A percentile compares a stretch with the other conserved stretches of the same genome.
Evolutionary conservation across 2,888 invertebrate species (phyloP).

Genomic region (Gnatocerus cornutus): DNA sequence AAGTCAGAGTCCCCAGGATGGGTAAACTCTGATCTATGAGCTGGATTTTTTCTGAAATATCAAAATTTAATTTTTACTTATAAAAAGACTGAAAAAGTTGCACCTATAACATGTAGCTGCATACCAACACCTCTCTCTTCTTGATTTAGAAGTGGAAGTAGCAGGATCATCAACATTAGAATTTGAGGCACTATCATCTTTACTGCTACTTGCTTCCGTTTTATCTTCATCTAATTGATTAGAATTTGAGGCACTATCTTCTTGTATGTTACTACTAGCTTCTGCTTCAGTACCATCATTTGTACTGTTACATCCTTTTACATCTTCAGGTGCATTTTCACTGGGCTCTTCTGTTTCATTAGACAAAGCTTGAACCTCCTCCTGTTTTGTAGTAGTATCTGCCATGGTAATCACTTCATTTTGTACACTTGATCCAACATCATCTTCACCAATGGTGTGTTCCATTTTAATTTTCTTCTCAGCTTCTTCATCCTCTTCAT

Average conservation of each 20-base stretch:
- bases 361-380: conserved; percentile 1
- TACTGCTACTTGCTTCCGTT: conserved; percentile 3
- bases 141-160: conserved; percentile 41
- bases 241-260: neutral
- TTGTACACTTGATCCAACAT: neutral
- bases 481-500: conserved; percentile 16
- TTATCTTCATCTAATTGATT: neutral
- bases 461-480: conserved; percentile 31
- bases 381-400: neutral
- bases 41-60: conserved; percentile 75
- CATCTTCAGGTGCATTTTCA: conserved; percentile 4
- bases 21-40: conserved; percentile 75
- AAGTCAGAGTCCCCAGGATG: conserved; percentile 80
- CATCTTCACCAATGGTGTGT: neutral
- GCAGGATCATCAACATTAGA: conserved; percentile 14
- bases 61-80: too few relatives aligned
- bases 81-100: conserved; percentile 5
- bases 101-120: conserved; percentile 77
- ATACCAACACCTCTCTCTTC: conserved; percentile 77
- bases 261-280: neutral
- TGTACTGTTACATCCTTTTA: neutral
- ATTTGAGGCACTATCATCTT: neutral
- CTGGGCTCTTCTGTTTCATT: neutral
- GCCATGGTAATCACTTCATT: neutral
- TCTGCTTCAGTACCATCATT: neutral